Evolutionary conservation across 2,797 vertebrate species (phyloP).

Genomic region (Falco novaeseelandiae): DNA sequence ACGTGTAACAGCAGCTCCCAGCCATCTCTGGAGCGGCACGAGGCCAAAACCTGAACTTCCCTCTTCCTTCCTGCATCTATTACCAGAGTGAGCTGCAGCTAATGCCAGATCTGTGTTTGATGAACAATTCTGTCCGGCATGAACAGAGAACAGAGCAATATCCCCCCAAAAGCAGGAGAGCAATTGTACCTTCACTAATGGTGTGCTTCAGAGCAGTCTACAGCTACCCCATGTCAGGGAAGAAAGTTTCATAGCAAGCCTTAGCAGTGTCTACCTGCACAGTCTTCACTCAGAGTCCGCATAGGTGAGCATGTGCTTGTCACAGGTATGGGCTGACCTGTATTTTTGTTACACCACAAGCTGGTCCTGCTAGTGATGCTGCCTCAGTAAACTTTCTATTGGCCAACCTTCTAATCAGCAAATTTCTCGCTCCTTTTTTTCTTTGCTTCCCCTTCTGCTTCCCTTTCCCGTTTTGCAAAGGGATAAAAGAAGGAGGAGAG

Average conservation of each 20-base stretch:
- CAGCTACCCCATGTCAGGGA: background rate
- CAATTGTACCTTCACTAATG: background rate
- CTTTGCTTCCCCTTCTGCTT: background rate
- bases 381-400: background rate
- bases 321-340: accelerated
- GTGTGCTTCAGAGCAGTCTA: background rate
- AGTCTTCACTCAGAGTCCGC: background rate
- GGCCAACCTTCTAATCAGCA: background rate
- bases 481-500: background rate
- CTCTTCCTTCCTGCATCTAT: background rate
- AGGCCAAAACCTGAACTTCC: background rate
- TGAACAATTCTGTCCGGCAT: background rate
- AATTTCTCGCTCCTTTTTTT: background rate
- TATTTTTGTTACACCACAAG: background rate
- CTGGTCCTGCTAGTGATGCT: background rate
- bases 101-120: background rate
- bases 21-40: background rate
- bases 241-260: background rate
- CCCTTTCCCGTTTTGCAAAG: background rate
- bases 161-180: background rate
- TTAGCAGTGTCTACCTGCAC: background rate
- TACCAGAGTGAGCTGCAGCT: background rate
- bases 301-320: background rate
- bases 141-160: background rate
- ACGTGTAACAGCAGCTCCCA: background rate